These are phyloP conservation scores for Mobula birostris DNA, from an alignment of 2,113 vertebrate species.

Conservation along the genomic window DNA sequence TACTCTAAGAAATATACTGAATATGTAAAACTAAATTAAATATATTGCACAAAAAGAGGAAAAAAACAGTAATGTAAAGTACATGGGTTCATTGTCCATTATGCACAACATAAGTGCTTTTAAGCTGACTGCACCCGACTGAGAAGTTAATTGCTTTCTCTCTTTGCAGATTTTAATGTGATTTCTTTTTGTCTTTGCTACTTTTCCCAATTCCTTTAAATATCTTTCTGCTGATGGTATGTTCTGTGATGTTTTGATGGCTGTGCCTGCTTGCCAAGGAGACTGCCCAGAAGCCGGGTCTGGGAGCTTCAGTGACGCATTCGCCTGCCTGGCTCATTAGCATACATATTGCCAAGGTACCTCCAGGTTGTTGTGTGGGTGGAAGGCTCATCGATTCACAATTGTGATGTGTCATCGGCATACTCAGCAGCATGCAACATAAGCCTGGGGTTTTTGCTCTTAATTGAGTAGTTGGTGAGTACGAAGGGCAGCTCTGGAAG, in stretches of 20 bases:
- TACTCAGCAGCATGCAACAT: background rate
- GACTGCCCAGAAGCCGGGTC: background rate
- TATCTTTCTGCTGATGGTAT: background rate
- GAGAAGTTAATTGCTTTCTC: background rate
- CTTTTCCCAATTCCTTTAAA: background rate
- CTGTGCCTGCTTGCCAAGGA: background rate
- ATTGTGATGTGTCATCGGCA: background rate
- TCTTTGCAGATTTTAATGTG: background rate
- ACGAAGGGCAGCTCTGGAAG: too few species aligned
- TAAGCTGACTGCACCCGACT: background rate
- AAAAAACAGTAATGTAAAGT: too few species aligned
- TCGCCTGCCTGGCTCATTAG: background rate
- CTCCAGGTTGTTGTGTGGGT: conserved; percentile 9
- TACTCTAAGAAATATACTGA: too few species aligned
- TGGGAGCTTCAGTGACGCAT: background rate
- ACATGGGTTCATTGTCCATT: too few species aligned
- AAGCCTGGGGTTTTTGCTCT: background rate
- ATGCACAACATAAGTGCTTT: background rate
- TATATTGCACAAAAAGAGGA: too few species aligned
- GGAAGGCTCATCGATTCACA: background rate
- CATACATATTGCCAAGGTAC: conserved; percentile 31
- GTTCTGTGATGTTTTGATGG: background rate
- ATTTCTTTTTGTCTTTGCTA: background rate
- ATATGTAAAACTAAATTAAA: too few species aligned
- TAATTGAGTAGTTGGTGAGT: background rate